Evolutionary conservation across 1,140 invertebrate genomes (phyloP).

Genomic region (Solenopsis fugax): DNA sequence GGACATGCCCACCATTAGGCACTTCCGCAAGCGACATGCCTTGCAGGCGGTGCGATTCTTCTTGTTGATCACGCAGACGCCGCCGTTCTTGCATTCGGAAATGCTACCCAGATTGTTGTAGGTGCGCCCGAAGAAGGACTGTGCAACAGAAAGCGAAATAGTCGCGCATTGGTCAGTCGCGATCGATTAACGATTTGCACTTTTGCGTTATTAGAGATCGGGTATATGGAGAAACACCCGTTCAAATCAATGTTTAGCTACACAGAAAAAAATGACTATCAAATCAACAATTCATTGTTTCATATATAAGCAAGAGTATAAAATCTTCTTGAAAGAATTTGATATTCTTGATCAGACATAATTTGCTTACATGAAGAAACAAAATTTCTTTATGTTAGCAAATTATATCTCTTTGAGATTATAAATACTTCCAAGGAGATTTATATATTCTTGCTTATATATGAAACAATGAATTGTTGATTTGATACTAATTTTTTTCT

Average conservation of each 20-base stretch:
- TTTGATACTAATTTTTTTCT: too few relatives aligned
- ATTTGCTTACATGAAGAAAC: too few relatives aligned
- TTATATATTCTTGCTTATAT: too few relatives aligned
- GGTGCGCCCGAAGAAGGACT: slow-evolving; percentile 98
- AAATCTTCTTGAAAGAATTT: too few relatives aligned
- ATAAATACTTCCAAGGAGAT: too few relatives aligned
- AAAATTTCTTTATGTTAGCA: too few relatives aligned
- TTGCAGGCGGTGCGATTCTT: slow-evolving; percentile 98
- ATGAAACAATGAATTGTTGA: too few relatives aligned
- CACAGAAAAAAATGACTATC: too few relatives aligned
- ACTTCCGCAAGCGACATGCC: slow-evolving; percentile 96
- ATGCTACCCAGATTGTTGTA: slow-evolving; percentile 98
- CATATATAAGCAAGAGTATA: too few relatives aligned
- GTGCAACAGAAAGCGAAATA: slow-evolving; percentile 67
- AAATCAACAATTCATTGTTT: too few relatives aligned
- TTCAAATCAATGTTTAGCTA: background rate
- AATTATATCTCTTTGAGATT: too few relatives aligned
- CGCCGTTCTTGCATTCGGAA: slow-evolving; percentile 96
- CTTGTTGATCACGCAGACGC: slow-evolving; percentile 97
- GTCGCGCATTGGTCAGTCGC: slow-evolving; percentile 42
- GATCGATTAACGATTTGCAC: slow-evolving; percentile 30
- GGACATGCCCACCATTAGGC: slow-evolving; percentile 97
- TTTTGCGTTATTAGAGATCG: slow-evolving; percentile 12
- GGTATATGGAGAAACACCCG: background rate
- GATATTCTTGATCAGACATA: too few relatives aligned